phyloP scores from a whole-genome alignment of 2,888 invertebrate genomes.

The Margaritifera margaritifera region DNA sequence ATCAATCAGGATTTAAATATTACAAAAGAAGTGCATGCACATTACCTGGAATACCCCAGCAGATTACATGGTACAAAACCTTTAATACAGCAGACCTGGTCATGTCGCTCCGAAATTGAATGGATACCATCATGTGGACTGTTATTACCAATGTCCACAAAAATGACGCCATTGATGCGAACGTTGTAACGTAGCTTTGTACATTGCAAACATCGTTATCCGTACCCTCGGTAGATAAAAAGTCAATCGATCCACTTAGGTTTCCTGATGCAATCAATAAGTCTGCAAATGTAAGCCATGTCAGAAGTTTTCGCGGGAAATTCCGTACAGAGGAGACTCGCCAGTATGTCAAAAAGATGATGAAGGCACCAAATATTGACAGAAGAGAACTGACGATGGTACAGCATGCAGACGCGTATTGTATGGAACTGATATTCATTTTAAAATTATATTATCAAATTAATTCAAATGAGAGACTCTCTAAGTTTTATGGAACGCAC shows the following conservation, averaged over 20 bases:
- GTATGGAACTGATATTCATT: no score
- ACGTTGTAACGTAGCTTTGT: slow-evolving; percentile 22
- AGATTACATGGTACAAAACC: slow-evolving; percentile 7
- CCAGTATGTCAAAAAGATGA: slow-evolving; percentile 18
- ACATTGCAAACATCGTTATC: slow-evolving; percentile 14
- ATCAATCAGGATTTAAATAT: no score
- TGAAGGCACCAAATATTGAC: slow-evolving; percentile 16
- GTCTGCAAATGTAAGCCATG: slow-evolving; percentile 19
- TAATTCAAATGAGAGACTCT: no score
- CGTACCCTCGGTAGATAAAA: no score
- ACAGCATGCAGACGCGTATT: not conserved
- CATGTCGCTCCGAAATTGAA: slow-evolving; percentile 6
- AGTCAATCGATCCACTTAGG: slow-evolving; percentile 10
- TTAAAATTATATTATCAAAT: no score
- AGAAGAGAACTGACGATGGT: slow-evolving; percentile 8
- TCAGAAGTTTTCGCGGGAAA: slow-evolving; percentile 8
- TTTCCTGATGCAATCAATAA: slow-evolving; percentile 10
- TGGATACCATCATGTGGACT: slow-evolving; percentile 10
- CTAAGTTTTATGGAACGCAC: no score
- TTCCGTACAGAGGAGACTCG: not conserved
- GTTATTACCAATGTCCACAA: slow-evolving; percentile 20
- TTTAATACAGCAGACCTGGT: slow-evolving; percentile 1
- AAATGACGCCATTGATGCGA: slow-evolving; percentile 16
- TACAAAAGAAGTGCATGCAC: no score
- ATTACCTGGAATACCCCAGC: slow-evolving; percentile 22